Base-by-base conservation (phyloP, 2,888 invertebrate species). In the Thelaira solivaga region DNA sequence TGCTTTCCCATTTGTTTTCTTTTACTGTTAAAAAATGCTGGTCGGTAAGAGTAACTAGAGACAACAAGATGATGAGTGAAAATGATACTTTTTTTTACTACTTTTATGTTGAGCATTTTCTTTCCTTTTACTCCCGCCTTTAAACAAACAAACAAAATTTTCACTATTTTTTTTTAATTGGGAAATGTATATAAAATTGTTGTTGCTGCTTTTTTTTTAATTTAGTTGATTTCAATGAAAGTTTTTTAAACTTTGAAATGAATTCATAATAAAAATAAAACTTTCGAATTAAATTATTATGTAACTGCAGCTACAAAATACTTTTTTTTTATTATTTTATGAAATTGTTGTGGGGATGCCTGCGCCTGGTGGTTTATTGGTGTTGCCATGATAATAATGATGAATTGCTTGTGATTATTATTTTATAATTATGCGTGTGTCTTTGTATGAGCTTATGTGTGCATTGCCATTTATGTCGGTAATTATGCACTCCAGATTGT, bases 251-350 rank as follows among this genome's bases (percentile, higher is more conserved):
- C 16, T 65, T 26, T 53, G 36, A 59, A 69, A 65, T 59, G 59
- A 61, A 61, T 65, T 53, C 49, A 68, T 59, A 53, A 55, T 57
- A 49, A 49, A 51, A 45, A 73, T 41, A 59, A 68, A 65, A 74
- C 78, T 74, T 78, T 78, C 74, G 74, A 78, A 69, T 74, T 73
- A 77, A 77, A 73, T 65, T 71, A 61, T 78, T 78, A 77, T 74
- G 78, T 78, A 78, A 78, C 53, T 71, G 47, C 45, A 55, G 71
- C 64, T 65, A 71, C 39, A 74, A 55, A 72, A 69, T 59, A 64
- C 62, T 57, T 61, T 26, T 47, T 57, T 59, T 26, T n/a, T 36
- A 4, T 11, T 7, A n/a, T 45, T 68, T 47, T 41, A 31, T 57
- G 24, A 69, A 71, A 61, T 72, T 72, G 49, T 53, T 77, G 65